Percentiles rank a stretch among this genome's conserved stretches.
phyloP scores from a whole-genome alignment of 2,113 vertebrate genomes.

The Epinephelus moara region DNA sequence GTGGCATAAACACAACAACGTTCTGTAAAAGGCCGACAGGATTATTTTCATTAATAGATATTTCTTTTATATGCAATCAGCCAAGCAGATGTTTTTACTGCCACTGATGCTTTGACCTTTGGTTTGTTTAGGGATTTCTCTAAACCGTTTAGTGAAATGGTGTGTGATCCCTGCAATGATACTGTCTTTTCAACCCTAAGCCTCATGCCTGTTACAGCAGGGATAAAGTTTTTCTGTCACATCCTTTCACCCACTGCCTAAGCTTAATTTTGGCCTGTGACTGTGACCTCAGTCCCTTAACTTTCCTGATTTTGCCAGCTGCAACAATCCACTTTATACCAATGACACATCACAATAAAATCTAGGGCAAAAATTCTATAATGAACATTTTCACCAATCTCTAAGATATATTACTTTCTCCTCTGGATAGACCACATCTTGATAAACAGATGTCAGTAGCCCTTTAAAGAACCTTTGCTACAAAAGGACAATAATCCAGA shows the following conservation, averaged over 20 bases:
- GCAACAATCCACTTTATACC: not conserved
- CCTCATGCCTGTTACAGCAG: conserved; percentile 19
- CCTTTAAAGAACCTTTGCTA: not conserved
- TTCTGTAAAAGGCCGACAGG: not conserved
- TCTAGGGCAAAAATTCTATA: not conserved
- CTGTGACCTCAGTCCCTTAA: conserved; percentile 4
- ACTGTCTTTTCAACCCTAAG: conserved; percentile 48
- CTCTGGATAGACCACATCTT: not conserved
- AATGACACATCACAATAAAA: not conserved
- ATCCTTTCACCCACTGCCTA: conserved; percentile 16
- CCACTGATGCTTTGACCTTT: conserved; percentile 22
- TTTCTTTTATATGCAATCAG: conserved; percentile 19
- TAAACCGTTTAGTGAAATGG: conserved; percentile 51
- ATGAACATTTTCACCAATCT: not conserved
- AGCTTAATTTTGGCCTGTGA: conserved; percentile 39
- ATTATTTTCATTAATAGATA: conserved; percentile 9
- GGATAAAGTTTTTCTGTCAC: conserved; percentile 23
- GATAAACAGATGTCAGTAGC: not conserved
- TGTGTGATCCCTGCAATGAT: conserved; percentile 47
- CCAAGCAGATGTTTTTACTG: conserved; percentile 40
- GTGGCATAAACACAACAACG: not conserved
- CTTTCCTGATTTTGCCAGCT: conserved; percentile 22
- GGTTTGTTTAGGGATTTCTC: conserved; percentile 59
- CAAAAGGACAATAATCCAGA: not conserved
- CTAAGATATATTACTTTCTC: not conserved